Percentiles rank a stretch among this genome's conserved stretches.
These are phyloP conservation scores for Leptoteleia sp. DNA, from an alignment of 1,140 invertebrate genomes.

Conservation along the genomic window DNA sequence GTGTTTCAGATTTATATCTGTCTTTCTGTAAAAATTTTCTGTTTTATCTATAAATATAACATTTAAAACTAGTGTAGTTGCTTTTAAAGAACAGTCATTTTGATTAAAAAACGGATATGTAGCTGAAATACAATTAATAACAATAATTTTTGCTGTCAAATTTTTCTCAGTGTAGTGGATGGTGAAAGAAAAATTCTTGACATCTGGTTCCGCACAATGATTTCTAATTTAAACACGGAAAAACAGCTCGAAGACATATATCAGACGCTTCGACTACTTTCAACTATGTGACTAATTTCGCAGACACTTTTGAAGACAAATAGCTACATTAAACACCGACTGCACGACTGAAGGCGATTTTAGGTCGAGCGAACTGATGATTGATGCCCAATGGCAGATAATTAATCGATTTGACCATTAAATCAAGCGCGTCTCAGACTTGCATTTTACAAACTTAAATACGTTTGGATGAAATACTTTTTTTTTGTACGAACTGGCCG, in stretches of 20 bases:
- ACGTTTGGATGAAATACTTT: conserved; percentile 3
- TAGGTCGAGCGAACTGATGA: conserved; percentile 36
- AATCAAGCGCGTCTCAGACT: conserved; percentile 23
- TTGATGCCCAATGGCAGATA: conserved; percentile 38
- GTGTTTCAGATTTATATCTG: too few species aligned
- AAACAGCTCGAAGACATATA: conserved; percentile 18
- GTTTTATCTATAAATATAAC: too few species aligned
- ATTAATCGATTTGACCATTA: conserved; percentile 54
- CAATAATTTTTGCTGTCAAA: too few species aligned
- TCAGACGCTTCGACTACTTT: conserved; percentile 1
- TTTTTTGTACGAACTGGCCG: background rate
- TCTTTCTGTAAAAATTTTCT: too few species aligned
- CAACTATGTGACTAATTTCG: conserved; percentile 24
- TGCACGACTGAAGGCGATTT: conserved; percentile 28
- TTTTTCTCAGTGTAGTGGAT: too few species aligned
- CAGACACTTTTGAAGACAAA: conserved; percentile 40
- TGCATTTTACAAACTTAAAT: conserved; percentile 3
- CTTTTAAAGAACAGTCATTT: too few species aligned
- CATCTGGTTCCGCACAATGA: conserved; percentile 5
- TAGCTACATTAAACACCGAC: conserved; percentile 34
- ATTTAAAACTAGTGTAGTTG: too few species aligned
- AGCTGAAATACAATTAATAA: too few species aligned
- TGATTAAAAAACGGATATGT: too few species aligned
- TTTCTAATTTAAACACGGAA: conserved; percentile 31
- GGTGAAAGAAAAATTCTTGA: too few species aligned